Evolutionary conservation across 1,140 invertebrate species (phyloP).

Genomic region (Cotesia typhae): DNA sequence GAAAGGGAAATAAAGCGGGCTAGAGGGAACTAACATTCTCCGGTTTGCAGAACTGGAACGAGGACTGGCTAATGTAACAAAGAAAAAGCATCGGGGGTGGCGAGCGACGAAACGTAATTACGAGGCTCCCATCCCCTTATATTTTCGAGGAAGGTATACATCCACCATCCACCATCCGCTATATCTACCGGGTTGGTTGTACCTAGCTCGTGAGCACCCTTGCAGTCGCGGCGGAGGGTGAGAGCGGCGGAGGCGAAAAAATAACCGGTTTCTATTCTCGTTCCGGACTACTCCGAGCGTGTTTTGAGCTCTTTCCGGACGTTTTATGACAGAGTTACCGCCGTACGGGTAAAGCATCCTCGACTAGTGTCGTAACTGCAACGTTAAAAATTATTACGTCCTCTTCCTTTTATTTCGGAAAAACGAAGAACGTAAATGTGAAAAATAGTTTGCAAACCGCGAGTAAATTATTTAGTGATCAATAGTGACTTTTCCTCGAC

Average conservation of each 20-base stretch:
- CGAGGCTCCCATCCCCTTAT: conserved; percentile 17
- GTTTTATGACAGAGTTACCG: conserved; percentile 31
- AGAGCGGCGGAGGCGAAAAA: not conserved
- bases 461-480: not conserved
- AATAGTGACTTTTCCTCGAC: conserved; percentile 8
- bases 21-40: not conserved
- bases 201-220: conserved; percentile 1
- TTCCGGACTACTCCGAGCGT: conserved; percentile 20
- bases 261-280: conserved; percentile 10
- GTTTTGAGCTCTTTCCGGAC: conserved; percentile 28
- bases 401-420: not conserved
- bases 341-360: conserved; percentile 1
- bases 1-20: not conserved
- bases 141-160: not conserved
- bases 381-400: not conserved
- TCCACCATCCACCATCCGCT: conserved; percentile 11
- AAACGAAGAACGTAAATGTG: not conserved
- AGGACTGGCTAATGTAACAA: conserved; percentile 53
- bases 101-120: conserved; percentile 55
- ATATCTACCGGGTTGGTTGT: not conserved
- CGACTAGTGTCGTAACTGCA: conserved; percentile 17
- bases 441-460: not conserved
- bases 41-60: conserved; percentile 7
- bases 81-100: conserved; percentile 47
- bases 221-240: not conserved